Evolutionary conservation across 2,797 vertebrate species (phyloP).

Genomic region (Enteromius trimaculatus): DNA sequence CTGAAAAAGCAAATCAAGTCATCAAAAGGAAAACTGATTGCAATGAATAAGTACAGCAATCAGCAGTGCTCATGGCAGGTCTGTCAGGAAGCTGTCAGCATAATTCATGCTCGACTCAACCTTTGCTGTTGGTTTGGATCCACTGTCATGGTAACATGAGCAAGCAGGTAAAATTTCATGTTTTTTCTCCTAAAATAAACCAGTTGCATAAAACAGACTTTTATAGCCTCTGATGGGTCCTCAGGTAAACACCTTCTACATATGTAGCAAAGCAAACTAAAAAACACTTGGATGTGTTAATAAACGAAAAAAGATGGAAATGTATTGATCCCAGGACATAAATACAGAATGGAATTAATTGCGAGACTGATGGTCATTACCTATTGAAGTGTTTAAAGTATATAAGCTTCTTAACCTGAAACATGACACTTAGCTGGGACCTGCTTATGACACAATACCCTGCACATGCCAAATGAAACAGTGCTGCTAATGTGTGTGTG

Average conservation of each 20-base stretch:
- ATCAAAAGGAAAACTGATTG: constrained; percentile 21
- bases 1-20: constrained; percentile 37
- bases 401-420: constrained; percentile 80
- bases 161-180: constrained; percentile 18
- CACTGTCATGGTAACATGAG: constrained; percentile 28
- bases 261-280: not conserved
- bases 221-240: not conserved
- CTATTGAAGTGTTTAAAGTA: constrained; percentile 65
- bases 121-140: constrained; percentile 16
- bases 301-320: not conserved
- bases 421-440: constrained; percentile 68
- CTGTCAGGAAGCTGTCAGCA: constrained; percentile 22
- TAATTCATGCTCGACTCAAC: constrained; percentile 33
- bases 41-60: constrained; percentile 47
- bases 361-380: not conserved
- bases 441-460: constrained; percentile 62
- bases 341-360: constrained; percentile 13
- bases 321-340: not conserved
- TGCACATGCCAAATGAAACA: constrained; percentile 44
- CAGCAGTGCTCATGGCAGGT: constrained; percentile 33
- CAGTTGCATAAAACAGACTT: constrained; percentile 11
- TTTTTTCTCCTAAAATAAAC: constrained; percentile 7
- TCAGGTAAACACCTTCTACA: not conserved
- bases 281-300: not conserved
- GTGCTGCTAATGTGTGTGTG: constrained; percentile 10